phyloP scores from a whole-genome alignment of 2,888 invertebrate genomes.

The Acleris holmiana region DNA sequence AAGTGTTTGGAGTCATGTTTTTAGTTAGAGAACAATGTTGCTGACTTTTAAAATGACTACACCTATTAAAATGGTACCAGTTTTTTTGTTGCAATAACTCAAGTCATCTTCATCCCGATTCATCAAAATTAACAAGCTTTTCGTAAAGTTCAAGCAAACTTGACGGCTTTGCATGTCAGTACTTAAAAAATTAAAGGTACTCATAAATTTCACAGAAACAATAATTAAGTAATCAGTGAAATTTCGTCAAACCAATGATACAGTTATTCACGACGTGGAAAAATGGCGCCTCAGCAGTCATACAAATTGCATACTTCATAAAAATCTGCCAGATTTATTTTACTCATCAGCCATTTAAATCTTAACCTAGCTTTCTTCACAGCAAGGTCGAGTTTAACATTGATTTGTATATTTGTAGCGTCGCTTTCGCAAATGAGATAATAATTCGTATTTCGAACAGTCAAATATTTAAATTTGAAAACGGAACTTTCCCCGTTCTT shows the following conservation, averaged over 20 bases:
- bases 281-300: slow-evolving; percentile 63
- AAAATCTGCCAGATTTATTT: slow-evolving; percentile 35
- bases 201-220: slow-evolving; percentile 50
- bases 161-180: slow-evolving; percentile 53
- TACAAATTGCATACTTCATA: slow-evolving; percentile 50
- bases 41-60: slow-evolving; percentile 25
- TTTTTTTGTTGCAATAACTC: slow-evolving; percentile 14
- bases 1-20: slow-evolving; percentile 31
- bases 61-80: slow-evolving; percentile 22
- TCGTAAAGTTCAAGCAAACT: slow-evolving; percentile 30
- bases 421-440: slow-evolving; percentile 66
- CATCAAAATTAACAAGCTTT: slow-evolving; percentile 34
- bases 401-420: slow-evolving; percentile 42
- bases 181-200: slow-evolving; percentile 59
- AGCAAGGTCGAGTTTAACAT: slow-evolving; percentile 41
- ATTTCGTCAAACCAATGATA: slow-evolving; percentile 74
- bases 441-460: slow-evolving; percentile 73
- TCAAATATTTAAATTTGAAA: slow-evolving; percentile 71
- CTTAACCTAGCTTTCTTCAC: slow-evolving; percentile 34
- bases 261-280: slow-evolving; percentile 68
- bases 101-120: slow-evolving; percentile 33
- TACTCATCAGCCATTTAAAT: slow-evolving; percentile 19
- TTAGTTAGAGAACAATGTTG: slow-evolving; percentile 26
- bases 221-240: slow-evolving; percentile 78
- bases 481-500: slow-evolving; percentile 56